Conservation (phyloP, 1,140 invertebrate species). For the Brachionus rubens region DNA sequence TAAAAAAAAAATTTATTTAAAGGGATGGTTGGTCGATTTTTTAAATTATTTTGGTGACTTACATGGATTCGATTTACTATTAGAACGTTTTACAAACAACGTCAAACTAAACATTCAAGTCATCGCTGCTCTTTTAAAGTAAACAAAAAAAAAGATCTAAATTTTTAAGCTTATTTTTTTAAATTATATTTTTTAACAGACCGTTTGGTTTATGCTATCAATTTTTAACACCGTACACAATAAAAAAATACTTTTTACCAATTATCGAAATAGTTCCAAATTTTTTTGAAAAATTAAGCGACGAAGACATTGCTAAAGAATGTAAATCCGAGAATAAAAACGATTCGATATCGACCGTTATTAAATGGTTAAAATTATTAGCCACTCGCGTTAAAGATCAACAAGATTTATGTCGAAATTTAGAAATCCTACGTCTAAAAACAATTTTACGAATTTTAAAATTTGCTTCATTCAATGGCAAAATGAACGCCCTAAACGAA, state of each 20-base stretch:
- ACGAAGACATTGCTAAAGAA: constrained; percentile 93
- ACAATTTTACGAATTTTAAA: constrained; percentile 89
- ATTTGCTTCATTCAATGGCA: constrained; percentile 96
- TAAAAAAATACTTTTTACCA: constrained; percentile 87
- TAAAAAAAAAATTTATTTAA: constrained; percentile 48
- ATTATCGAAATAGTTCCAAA: constrained; percentile 71
- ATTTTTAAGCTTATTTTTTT: constrained; percentile 38
- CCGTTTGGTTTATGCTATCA: constrained; percentile 90
- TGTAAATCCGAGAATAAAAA: constrained; percentile 72
- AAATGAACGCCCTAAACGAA: constrained; percentile 98
- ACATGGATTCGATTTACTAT: constrained; percentile 80
- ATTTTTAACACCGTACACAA: constrained; percentile 79
- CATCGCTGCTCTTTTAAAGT: constrained; percentile 73
- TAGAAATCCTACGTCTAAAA: constrained; percentile 91
- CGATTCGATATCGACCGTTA: constrained; percentile 67
- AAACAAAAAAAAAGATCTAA: constrained; percentile 42
- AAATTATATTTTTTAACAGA: constrained; percentile 57
- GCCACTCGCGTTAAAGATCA: constrained; percentile 74
- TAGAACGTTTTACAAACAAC: constrained; percentile 72
- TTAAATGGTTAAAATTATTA: constrained; percentile 72
- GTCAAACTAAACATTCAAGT: constrained; percentile 73
- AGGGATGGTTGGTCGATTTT: constrained; percentile 91
- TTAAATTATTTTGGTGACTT: constrained; percentile 87
- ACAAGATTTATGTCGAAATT: constrained; percentile 77
- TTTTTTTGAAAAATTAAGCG: constrained; percentile 76